Evolutionary conservation across 1,140 invertebrate genomes (phyloP).

Genomic region (Micrasema minimum): DNA sequence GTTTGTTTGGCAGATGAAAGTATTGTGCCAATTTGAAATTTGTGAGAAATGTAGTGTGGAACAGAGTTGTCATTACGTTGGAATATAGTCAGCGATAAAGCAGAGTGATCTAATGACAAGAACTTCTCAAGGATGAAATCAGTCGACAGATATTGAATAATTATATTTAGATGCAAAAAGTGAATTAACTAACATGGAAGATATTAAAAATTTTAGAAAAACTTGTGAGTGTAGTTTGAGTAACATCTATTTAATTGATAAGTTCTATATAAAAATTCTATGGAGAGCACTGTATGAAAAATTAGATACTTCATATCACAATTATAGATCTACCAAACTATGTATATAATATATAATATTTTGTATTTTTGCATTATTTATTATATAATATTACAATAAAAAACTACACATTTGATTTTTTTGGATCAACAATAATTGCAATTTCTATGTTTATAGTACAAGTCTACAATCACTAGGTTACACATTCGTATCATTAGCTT

Average conservation of each 20-base stretch:
- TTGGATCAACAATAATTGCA: constrained; percentile 44
- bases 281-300: constrained; percentile 50
- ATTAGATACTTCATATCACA: constrained; percentile 50
- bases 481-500: constrained; percentile 34
- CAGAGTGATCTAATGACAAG: neutral
- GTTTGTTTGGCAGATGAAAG: too few relatives aligned
- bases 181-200: constrained; percentile 21
- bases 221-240: constrained; percentile 23
- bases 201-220: constrained; percentile 42
- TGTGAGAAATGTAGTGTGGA: neutral
- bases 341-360: constrained; percentile 50
- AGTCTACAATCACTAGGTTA: constrained; percentile 40
- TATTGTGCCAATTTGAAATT: neutral
- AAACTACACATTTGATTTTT: constrained; percentile 50
- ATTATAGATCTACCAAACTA: constrained; percentile 51
- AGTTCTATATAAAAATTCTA: constrained; percentile 43
- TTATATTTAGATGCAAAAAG: constrained; percentile 29
- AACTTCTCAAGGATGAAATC: constrained; percentile 7
- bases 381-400: constrained; percentile 50
- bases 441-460: constrained; percentile 45
- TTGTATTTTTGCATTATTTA: constrained; percentile 50
- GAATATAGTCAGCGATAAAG: constrained; percentile 6
- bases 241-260: constrained; percentile 21
- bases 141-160: constrained; percentile 29
- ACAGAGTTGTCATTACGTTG: constrained; percentile 19